Base-by-base conservation (phyloP, 1,140 invertebrate species). In the Drosophila auraria region DNA sequence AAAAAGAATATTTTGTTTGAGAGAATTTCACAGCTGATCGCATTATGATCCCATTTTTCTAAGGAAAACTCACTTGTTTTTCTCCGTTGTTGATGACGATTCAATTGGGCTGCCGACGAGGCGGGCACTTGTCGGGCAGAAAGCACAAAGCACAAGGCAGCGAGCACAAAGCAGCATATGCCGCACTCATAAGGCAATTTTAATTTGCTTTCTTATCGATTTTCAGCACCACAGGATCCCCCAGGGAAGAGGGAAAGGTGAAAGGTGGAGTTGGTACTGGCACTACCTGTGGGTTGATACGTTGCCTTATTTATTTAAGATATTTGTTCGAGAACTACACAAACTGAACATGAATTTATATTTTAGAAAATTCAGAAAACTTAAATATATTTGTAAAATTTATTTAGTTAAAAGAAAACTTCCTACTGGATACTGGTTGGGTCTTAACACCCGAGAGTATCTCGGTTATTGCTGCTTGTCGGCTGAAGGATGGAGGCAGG, bases 161-260 rank as follows among this genome's bases (percentile, higher is more conserved):
- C 60, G 36, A 40, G 36, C 47, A 40, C 15, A 20, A 54, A 53
- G 53, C 33, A 56, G 53, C 38, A 57, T 58, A 58, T 59, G 33
- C 20, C 51, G 49, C 60, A 45, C 17, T 49, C 49, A 59, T 54
- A 63, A 76, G 49, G 59, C 51, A 62, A 65, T 81, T 82, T 74
- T 78, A 73, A 81, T 81, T 73, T 63, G 45, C 25, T 57, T 30
- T 70, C 47, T 66, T 82, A 82, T 82, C 57, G 80, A 82, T 82
- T 74, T 58, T 82, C 54, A 73, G 61, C 72, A 47, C 44, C 60
- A 69, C 57, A 65, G 60, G 66, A 60, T 80, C 59, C 61, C 58
- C 61, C 9, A 36, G 33, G 9, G 33, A 25, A 17, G 51, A 53
- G 0, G 5, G 9, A 12, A 20, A 12, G 27, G 27, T 44, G n/a